Evolutionary conservation across 2,797 vertebrate species (phyloP).

Genomic region (Forpus xanthops): DNA sequence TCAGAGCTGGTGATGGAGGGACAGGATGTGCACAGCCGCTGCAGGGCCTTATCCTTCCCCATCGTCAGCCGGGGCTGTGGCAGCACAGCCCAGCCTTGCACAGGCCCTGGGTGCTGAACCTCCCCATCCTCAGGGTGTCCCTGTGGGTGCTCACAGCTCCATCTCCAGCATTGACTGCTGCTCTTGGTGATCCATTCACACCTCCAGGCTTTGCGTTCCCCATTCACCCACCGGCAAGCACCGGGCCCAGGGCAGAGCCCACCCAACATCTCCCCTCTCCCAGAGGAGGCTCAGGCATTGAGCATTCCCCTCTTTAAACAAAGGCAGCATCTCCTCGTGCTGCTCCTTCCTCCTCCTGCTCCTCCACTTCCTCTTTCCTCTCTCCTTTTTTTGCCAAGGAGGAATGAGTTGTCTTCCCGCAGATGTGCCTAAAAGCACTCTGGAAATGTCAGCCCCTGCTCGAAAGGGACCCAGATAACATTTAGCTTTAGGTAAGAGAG

Average conservation of each 20-base stretch:
- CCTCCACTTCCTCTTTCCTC: not conserved
- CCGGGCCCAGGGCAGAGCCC: not conserved
- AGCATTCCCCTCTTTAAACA: not conserved
- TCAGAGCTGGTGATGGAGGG: not conserved
- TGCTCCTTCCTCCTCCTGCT: not conserved
- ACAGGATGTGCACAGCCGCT: accelerated
- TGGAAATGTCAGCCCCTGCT: conserved; percentile 68
- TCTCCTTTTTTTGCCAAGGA: not conserved
- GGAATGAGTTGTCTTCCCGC: conserved; percentile 64
- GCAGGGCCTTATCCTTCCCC: not conserved
- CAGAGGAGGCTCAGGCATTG: not conserved
- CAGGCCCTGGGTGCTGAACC: accelerated
- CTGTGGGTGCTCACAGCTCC: not conserved
- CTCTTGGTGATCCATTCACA: not conserved
- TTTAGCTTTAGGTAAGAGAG: conserved; percentile 73
- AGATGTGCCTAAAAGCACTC: conserved; percentile 65
- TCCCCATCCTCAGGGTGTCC: accelerated
- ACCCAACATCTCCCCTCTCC: not conserved
- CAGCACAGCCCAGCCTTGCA: not conserved
- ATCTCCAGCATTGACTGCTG: accelerated
- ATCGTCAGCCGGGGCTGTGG: accelerated
- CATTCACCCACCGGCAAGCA: accelerated
- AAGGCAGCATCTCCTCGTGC: not conserved
- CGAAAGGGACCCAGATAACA: conserved; percentile 69
- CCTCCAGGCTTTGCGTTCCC: not conserved